Percentiles rank a stretch among this genome's conserved stretches.
These are phyloP conservation scores for Hycleus cichorii DNA, from an alignment of 1,140 invertebrate genomes.

Conservation along the genomic window DNA sequence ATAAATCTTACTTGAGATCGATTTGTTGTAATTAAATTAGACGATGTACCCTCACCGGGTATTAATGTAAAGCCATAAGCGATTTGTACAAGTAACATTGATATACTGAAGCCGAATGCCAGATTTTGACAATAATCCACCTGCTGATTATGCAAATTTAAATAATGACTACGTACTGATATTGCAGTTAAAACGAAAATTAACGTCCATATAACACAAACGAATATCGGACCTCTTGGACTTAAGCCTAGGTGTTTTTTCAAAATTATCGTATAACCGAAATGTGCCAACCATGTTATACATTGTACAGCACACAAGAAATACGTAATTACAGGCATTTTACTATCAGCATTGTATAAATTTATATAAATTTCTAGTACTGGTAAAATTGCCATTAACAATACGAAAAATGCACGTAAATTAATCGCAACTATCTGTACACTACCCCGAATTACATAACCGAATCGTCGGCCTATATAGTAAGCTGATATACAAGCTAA, in stretches of 20 bases:
- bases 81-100: conserved; percentile 47
- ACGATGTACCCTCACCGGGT: conserved; percentile 43
- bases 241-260: conserved; percentile 54
- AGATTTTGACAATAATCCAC: conserved; percentile 40
- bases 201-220: conserved; percentile 58
- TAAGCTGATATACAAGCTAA: conserved; percentile 67
- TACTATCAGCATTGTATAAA: conserved; percentile 27
- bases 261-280: conserved; percentile 62
- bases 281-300: conserved; percentile 72
- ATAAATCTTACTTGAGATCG: background rate
- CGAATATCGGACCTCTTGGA: conserved; percentile 61
- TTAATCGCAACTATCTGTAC: conserved; percentile 54
- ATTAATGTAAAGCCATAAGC: conserved; percentile 57
- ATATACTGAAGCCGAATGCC: conserved; percentile 43
- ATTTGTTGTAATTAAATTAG: conserved; percentile 17
- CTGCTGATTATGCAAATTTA: conserved; percentile 28
- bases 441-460: conserved; percentile 49
- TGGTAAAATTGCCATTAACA: conserved; percentile 56
- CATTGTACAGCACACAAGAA: conserved; percentile 59
- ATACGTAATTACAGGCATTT: conserved; percentile 55
- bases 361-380: conserved; percentile 55
- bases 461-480: conserved; percentile 59
- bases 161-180: conserved; percentile 43
- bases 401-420: conserved; percentile 52
- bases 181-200: conserved; percentile 55